Base-by-base conservation (phyloP, 1,140 invertebrate species). In the Drosophila teissieri region DNA sequence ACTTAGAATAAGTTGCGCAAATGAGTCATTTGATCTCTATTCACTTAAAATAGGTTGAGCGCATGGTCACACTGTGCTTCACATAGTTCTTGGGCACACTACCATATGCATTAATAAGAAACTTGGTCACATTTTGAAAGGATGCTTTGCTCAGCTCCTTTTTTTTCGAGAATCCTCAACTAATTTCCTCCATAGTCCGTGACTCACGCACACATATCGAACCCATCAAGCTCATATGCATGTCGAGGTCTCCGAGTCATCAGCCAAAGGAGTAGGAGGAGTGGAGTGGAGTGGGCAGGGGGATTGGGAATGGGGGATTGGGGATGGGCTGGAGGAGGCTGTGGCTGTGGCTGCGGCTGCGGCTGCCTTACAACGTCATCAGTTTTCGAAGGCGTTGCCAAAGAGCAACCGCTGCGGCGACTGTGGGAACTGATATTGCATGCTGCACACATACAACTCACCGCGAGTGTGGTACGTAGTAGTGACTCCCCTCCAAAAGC, bases 361-460 rank as follows among this genome's bases (percentile, higher is more conserved):
- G 67, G 78, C 81, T 70, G 74, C 69, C 84, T 80, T 89, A 84
- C 84, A 84, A 89, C 84, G 84, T 89, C 84, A 89, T 90, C 84
- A 89, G 75, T 83, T 89, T 89, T 89, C 45, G 84, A 84, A 89
- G 84, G 84, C 84, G 84, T 89, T 67, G 80, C 84, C 84, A 90
- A 69, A 89, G 84, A 90, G 84, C 84, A 89, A 78, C 84, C 62
- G 84, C 81, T 57, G 74, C 67, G 75, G 55, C 69, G 80, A 90
- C 84, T 89, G 84, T 89, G 84, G 84, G 84, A 89, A 89, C 84
- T 84, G 69, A 78, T 89, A 49, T 89, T 88, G 84, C 84, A 89
- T 78, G 83, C 76, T 83, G 80, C 85, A 89, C 85, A 89, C 76
- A 83, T 56, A 83, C 77, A 78, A 61, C 68, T 67, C 69, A 58